These are phyloP conservation scores for Xylota segnis DNA, from an alignment of 2,888 invertebrate genomes.

Conservation along the genomic window DNA sequence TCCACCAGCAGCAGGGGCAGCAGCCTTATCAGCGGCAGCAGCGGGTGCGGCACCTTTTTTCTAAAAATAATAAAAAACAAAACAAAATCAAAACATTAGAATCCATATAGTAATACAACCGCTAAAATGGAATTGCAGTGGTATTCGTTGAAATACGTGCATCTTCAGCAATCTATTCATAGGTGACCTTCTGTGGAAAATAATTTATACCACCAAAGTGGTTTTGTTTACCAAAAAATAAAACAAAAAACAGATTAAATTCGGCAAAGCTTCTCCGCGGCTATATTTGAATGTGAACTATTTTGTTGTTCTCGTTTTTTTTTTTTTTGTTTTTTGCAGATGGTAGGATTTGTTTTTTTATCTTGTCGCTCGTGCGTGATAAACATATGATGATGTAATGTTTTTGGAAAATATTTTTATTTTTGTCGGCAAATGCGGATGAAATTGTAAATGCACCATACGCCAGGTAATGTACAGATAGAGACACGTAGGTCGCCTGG, in stretches of 20 bases:
- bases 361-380: not conserved
- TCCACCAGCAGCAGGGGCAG: constrained; percentile 69
- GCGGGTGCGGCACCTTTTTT: constrained; percentile 77
- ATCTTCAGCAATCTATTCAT: constrained; percentile 26
- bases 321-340: constrained; percentile 1
- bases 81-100: constrained; percentile 13
- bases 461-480: no score
- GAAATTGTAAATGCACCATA: no score
- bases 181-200: constrained; percentile 10
- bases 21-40: constrained; percentile 75
- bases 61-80: constrained; percentile 37
- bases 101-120: not conserved
- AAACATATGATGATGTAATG: not conserved
- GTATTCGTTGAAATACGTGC: constrained; percentile 9
- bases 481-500: no score
- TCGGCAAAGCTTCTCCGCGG: constrained; percentile 26
- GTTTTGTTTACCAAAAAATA: constrained; percentile 11
- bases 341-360: not conserved
- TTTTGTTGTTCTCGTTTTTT: not conserved
- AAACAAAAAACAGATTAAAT: not conserved
- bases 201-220: not conserved
- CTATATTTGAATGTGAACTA: constrained; percentile 1
- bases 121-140: constrained; percentile 19
- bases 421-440: not conserved
- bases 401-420: not conserved